phyloP scores from a whole-genome alignment of 2,113 vertebrate species.

The Callionymus lyra region DNA sequence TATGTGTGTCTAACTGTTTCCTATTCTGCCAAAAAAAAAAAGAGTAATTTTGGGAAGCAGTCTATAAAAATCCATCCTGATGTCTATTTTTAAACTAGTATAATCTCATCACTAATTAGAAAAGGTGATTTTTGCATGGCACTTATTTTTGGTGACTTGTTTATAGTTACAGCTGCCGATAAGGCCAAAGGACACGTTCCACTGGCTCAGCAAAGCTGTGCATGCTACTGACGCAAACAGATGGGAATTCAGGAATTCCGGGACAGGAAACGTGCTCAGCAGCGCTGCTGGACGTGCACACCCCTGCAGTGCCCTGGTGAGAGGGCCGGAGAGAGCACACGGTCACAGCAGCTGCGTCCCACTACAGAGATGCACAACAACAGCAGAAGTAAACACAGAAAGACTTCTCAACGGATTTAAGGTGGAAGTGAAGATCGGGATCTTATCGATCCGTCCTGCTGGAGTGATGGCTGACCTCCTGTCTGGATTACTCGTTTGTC shows the following conservation, averaged over 20 bases:
- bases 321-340: constrained; percentile 14
- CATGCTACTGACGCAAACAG: constrained; percentile 24
- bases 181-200: not conserved
- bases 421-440: too few relatives aligned
- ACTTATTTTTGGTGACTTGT: too few relatives aligned
- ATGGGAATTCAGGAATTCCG: constrained; percentile 31
- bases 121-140: too few relatives aligned
- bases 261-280: constrained; percentile 43
- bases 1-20: constrained; percentile 1
- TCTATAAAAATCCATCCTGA: not conserved
- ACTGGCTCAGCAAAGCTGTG: constrained; percentile 29
- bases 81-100: too few relatives aligned
- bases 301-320: not conserved
- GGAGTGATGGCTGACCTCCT: constrained; percentile 30
- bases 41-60: not conserved
- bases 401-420: constrained; percentile 2
- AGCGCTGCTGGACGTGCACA: constrained; percentile 4
- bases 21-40: not conserved
- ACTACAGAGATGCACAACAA: constrained; percentile 26
- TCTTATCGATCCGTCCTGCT: not conserved
- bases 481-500: constrained; percentile 38
- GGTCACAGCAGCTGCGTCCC: constrained; percentile 1
- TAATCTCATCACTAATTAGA: too few relatives aligned
- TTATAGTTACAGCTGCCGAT: not conserved
- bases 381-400: constrained; percentile 11